Percentiles rank a stretch among this genome's conserved stretches.
Evolutionary conservation across 2,888 invertebrate species (phyloP).

Genomic region (Sisyra terminalis): DNA sequence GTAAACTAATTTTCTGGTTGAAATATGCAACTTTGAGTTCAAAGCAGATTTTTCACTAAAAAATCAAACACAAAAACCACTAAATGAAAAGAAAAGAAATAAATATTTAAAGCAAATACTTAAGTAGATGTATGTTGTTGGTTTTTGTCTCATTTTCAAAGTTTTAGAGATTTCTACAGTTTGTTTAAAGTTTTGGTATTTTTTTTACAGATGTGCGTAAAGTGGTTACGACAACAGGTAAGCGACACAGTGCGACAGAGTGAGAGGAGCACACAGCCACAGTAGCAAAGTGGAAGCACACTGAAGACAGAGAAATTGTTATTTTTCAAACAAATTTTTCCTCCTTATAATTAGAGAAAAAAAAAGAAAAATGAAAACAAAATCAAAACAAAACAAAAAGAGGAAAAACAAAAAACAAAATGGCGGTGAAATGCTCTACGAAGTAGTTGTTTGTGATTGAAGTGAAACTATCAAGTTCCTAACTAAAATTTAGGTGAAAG

Average conservation of each 20-base stretch:
- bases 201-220: conserved; percentile 5
- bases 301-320: conserved; percentile 14
- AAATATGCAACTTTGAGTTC: too few relatives aligned
- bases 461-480: too few relatives aligned
- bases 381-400: too few relatives aligned
- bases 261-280: conserved; percentile 7
- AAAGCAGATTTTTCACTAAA: neutral
- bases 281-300: conserved; percentile 7
- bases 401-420: too few relatives aligned
- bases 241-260: conserved; percentile 9
- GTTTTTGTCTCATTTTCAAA: too few relatives aligned
- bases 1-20: too few relatives aligned
- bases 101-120: neutral
- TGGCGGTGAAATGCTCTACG: too few relatives aligned
- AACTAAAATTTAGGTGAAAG: too few relatives aligned
- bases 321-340: neutral
- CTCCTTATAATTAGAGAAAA: too few relatives aligned
- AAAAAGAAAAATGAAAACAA: too few relatives aligned
- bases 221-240: conserved; percentile 3
- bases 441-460: too few relatives aligned
- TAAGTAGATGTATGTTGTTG: neutral
- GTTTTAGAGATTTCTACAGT: too few relatives aligned
- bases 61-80: neutral
- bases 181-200: neutral
- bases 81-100: neutral